Conservation (phyloP, 2,888 invertebrate species). For the Merodon equestris region DNA sequence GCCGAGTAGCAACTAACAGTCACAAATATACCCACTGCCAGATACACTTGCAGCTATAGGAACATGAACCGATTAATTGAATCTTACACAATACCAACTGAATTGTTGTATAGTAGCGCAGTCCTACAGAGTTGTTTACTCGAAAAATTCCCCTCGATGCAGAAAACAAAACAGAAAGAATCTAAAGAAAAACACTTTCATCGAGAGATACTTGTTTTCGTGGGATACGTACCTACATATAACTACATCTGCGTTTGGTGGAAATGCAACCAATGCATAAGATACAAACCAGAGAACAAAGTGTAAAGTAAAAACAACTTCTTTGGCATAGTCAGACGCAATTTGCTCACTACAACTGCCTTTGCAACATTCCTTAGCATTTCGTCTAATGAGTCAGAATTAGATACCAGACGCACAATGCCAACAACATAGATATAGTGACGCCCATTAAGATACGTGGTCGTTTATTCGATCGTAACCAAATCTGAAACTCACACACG, state of each 20-base stretch:
- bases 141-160: slow-evolving; percentile 1
- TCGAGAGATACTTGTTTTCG: slow-evolving; percentile 21
- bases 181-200: slow-evolving; percentile 28
- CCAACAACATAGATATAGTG: no score
- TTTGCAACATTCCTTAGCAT: slow-evolving; percentile 32
- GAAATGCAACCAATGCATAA: slow-evolving; percentile 5
- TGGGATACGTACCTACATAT: no score
- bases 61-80: slow-evolving; percentile 18
- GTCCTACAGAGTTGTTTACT: slow-evolving; percentile 26
- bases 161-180: no score
- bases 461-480: no score
- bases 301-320: no score
- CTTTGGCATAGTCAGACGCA: background rate
- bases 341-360: background rate
- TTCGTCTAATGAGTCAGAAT: slow-evolving; percentile 31
- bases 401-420: background rate
- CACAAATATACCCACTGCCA: background rate
- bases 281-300: no score
- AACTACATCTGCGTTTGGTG: background rate
- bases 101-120: no score
- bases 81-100: slow-evolving; percentile 25
- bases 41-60: background rate
- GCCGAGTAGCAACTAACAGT: no score
- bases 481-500: no score
- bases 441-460: no score